phyloP scores from a whole-genome alignment of 2,888 invertebrate genomes.

The Ctena decussata region DNA sequence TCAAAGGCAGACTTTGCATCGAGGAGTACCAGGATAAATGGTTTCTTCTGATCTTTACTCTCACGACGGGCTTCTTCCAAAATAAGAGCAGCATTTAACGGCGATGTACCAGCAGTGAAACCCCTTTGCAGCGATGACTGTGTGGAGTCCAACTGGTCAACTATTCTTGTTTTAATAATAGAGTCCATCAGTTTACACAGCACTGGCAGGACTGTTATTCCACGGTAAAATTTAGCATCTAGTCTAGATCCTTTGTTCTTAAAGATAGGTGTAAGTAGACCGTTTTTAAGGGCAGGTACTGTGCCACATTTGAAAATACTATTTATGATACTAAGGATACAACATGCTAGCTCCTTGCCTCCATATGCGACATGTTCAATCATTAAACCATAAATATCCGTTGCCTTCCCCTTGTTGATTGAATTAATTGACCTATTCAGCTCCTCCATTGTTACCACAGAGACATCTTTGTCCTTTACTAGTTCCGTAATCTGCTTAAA shows the following conservation, averaged over 20 bases:
- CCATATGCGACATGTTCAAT: neutral
- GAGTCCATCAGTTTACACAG: constrained; percentile 1
- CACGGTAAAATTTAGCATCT: neutral
- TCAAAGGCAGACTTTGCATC: no score
- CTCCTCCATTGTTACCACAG: neutral
- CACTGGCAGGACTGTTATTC: constrained; percentile 1
- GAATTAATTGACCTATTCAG: neutral
- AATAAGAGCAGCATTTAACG: neutral
- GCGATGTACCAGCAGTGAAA: constrained; percentile 9
- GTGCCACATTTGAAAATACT: no score
- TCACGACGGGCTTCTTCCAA: no score
- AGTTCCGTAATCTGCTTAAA: no score
- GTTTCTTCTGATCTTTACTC: no score
- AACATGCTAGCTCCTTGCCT: neutral
- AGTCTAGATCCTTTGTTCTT: neutral
- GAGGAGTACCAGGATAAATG: no score
- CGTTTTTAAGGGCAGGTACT: no score
- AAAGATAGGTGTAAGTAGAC: neutral
- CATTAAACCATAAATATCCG: neutral
- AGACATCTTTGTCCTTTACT: no score
- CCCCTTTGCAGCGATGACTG: neutral
- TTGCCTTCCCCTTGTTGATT: constrained; percentile 7
- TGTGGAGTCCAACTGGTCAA: no score
- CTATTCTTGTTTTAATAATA: no score
- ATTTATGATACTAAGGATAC: no score